phyloP scores from a whole-genome alignment of 2,797 vertebrate genomes.

The Syncerus caffer region DNA sequence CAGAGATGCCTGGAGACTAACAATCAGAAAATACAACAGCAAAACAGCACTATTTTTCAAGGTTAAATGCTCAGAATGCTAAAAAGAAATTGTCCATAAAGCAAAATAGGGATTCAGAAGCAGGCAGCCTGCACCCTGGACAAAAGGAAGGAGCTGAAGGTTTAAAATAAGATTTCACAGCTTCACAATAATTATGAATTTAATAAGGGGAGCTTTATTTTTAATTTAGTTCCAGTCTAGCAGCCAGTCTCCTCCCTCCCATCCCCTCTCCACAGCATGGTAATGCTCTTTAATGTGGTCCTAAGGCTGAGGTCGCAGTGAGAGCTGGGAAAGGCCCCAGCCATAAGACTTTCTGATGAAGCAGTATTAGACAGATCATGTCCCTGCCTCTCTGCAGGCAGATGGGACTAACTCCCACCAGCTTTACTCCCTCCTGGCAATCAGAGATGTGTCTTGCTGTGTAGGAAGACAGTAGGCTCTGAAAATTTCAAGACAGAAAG shows the following conservation, averaged over 20 bases:
- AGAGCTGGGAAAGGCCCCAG: background rate
- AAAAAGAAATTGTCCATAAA: slow-evolving; percentile 81
- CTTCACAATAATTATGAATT: slow-evolving; percentile 73
- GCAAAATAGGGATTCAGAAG: slow-evolving; percentile 70
- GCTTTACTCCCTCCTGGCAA: background rate
- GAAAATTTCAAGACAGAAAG: slow-evolving; percentile 27
- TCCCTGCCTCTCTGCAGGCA: background rate
- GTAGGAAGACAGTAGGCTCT: background rate
- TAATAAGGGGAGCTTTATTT: slow-evolving; percentile 79
- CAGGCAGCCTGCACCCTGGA: slow-evolving; percentile 50
- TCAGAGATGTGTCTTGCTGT: background rate
- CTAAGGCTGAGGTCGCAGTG: background rate
- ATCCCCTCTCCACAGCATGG: background rate
- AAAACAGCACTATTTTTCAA: slow-evolving; percentile 84
- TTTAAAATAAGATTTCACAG: slow-evolving; percentile 72
- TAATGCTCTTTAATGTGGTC: slow-evolving; percentile 46
- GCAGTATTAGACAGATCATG: slow-evolving; percentile 12
- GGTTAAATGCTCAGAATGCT: slow-evolving; percentile 84
- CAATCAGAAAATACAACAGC: slow-evolving; percentile 82
- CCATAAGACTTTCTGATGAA: background rate
- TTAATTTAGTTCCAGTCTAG: slow-evolving; percentile 75
- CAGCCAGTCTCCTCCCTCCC: slow-evolving; percentile 13
- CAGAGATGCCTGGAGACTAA: slow-evolving; percentile 83
- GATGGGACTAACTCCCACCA: background rate
- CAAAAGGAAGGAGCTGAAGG: slow-evolving; percentile 63